Conservation (phyloP, 2,888 invertebrate genomes). For the Cordilura impudica region DNA sequence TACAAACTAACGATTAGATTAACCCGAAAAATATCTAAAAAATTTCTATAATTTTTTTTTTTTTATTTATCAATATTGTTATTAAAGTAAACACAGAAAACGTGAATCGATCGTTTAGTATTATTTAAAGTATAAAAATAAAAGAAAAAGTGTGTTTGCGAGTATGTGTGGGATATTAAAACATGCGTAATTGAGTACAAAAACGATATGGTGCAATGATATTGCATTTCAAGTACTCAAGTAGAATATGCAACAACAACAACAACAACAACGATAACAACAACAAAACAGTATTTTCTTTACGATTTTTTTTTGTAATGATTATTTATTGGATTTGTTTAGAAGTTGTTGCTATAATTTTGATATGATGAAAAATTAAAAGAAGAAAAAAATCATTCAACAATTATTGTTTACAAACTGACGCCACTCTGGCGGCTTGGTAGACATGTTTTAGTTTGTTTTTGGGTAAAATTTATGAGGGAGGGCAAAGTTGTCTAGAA, state of each 20-base stretch:
- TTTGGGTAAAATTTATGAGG: slow-evolving; percentile 72
- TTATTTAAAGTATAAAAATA: too few relatives aligned
- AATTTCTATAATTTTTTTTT: background rate
- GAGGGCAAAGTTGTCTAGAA: slow-evolving; percentile 48
- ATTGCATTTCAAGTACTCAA: slow-evolving; percentile 43
- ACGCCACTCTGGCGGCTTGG: slow-evolving; percentile 75
- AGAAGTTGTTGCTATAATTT: slow-evolving; percentile 44
- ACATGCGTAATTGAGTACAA: slow-evolving; percentile 25
- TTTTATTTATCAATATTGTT: background rate
- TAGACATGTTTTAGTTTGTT: slow-evolving; percentile 58
- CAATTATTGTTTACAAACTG: slow-evolving; percentile 71
- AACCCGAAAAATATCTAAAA: background rate
- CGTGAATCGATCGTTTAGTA: slow-evolving; percentile 11
- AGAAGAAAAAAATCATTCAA: slow-evolving; percentile 30
- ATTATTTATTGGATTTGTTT: slow-evolving; percentile 55
- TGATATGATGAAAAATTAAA: slow-evolving; percentile 42
- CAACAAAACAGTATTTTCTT: background rate
- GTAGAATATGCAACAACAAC: too few relatives aligned
- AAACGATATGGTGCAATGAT: slow-evolving; percentile 34
- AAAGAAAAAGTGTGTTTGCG: background rate
- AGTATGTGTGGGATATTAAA: background rate
- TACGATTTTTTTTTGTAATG: slow-evolving; percentile 11
- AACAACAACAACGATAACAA: too few relatives aligned
- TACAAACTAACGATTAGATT: slow-evolving; percentile 42
- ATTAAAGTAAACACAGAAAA: background rate